Percentiles rank a stretch among this genome's conserved stretches.
These are phyloP conservation scores for Lepidurus arcticus DNA, from an alignment of 1,140 invertebrate genomes.

Conservation along the genomic window DNA sequence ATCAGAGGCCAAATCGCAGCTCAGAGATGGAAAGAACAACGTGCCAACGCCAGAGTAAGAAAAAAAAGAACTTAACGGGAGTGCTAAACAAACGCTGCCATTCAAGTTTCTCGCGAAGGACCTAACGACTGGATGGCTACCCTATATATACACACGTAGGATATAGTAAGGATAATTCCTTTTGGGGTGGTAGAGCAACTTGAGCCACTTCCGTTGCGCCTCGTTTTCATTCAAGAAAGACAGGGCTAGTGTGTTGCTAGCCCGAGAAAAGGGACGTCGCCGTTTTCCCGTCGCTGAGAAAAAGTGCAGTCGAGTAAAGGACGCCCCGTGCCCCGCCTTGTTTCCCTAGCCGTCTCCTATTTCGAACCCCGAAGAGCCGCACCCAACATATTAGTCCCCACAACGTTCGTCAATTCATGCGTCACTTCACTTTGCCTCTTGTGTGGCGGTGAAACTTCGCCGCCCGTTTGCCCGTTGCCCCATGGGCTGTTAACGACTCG, in stretches of 20 bases:
- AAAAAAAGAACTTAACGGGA: neutral
- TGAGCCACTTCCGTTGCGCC: slow-evolving; percentile 19
- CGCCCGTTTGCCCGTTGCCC: too few species aligned
- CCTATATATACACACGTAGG: neutral
- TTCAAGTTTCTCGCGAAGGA: neutral
- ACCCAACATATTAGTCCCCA: neutral
- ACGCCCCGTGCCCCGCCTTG: slow-evolving; percentile 19
- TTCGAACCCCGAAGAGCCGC: neutral
- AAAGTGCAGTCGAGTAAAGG: neutral
- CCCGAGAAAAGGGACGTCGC: neutral
- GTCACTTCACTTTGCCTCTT: slow-evolving; percentile 3
- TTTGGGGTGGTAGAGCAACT: neutral
- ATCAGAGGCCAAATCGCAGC: neutral
- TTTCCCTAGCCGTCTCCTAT: neutral
- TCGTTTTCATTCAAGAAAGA: slow-evolving; percentile 15
- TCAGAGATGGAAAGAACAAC: neutral
- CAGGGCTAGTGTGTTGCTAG: neutral
- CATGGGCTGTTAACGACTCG: neutral
- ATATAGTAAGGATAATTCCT: neutral
- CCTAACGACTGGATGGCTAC: neutral
- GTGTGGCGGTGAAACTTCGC: neutral
- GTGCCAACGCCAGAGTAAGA: neutral
- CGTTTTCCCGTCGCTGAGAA: neutral
- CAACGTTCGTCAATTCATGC: slow-evolving; percentile 10
- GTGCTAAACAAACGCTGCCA: slow-evolving; percentile 18